phyloP scores from a whole-genome alignment of 2,888 invertebrate species.

The Drosophila neotestacea region DNA sequence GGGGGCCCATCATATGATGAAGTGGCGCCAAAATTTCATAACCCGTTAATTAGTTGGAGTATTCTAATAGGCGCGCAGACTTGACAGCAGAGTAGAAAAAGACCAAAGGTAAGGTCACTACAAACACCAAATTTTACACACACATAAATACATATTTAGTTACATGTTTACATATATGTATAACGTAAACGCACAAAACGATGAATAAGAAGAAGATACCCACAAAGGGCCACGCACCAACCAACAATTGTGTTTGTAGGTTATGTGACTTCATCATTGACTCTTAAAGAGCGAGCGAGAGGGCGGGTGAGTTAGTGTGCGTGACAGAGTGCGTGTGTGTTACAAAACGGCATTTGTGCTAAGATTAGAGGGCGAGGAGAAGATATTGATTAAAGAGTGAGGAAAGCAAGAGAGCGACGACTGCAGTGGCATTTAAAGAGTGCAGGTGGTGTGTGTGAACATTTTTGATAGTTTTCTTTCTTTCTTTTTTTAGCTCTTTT shows the following conservation, averaged over 20 bases:
- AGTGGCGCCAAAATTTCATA: constrained; percentile 78
- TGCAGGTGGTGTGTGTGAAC: constrained; percentile 48
- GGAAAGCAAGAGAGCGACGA: constrained; percentile 18
- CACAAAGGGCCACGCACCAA: constrained; percentile 57
- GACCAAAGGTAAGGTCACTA: constrained; percentile 39
- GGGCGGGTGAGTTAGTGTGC: constrained; percentile 21
- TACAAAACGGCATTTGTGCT: constrained; percentile 30
- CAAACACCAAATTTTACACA: constrained; percentile 37
- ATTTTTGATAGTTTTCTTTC: constrained; percentile 33
- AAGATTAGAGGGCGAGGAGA: constrained; percentile 19
- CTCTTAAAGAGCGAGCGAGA: constrained; percentile 40
- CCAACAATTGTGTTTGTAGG: constrained; percentile 33
- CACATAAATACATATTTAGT: constrained; percentile 10
- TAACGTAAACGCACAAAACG: constrained; percentile 19
- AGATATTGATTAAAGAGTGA: constrained; percentile 23
- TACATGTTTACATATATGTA: constrained; percentile 24
- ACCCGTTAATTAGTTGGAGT: constrained; percentile 84
- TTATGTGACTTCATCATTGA: constrained; percentile 52
- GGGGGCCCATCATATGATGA: constrained; percentile 49
- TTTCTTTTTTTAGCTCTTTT: constrained; percentile 31
- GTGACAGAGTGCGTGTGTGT: constrained; percentile 10
- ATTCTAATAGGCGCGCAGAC: constrained; percentile 82
- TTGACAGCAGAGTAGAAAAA: constrained; percentile 26
- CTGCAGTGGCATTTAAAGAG: constrained; percentile 29
- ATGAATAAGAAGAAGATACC: constrained; percentile 28